Evolutionary conservation across 1,140 invertebrate species (phyloP), one percentile per base, ranked within the genome.

Genomic region (Archivesica marissinica): DNA sequence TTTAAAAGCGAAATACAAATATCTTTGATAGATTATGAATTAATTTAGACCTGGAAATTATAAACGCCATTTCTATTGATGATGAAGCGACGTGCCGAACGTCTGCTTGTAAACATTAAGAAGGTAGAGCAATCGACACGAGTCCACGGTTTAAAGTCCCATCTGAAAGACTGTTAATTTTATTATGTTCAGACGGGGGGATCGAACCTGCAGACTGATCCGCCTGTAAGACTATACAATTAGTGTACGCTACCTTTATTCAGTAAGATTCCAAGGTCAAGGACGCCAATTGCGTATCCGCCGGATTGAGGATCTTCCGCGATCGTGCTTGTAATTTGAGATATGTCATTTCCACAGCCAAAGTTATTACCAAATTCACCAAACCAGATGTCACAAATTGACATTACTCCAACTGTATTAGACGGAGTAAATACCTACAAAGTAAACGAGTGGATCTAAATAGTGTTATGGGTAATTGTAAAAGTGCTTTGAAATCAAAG

Each of bases 321-420:
- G 0, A 87, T 30, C 0, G 25, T 79, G 15, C 38, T 30, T 30
- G 66, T 44, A 9, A 89, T 61, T 0, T 77, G 28, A 9, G 13
- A 50, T 47, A 56, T 59, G 44, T 85, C 81, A 84, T 88, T 88
- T 17, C 88, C 88, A 76, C 91, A 92, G 1, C 72, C 25, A 70
- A 91, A 93, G 72, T 91, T 90, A 7, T 72, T 52, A 15, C 88
- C 90, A 3, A 88, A 78, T 35, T 81, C 83, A 15, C 78, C 74
- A 13, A 90, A 75, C 68, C 81, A 68, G 4, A 91, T 85, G 23
- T 74, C 86, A 52, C 93, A 93, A n/a, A 93, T 85, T 44, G 90
- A 90, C 88, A 92, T 91, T 9, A 90, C 88, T 39, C 89, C 87
- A 4, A 88, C 87, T 11, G 66, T 88, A 79, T 93, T 91, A 50